These are phyloP conservation scores for Eupithecia abbreviata DNA, from an alignment of 2,888 invertebrate species.

Conservation along the genomic window DNA sequence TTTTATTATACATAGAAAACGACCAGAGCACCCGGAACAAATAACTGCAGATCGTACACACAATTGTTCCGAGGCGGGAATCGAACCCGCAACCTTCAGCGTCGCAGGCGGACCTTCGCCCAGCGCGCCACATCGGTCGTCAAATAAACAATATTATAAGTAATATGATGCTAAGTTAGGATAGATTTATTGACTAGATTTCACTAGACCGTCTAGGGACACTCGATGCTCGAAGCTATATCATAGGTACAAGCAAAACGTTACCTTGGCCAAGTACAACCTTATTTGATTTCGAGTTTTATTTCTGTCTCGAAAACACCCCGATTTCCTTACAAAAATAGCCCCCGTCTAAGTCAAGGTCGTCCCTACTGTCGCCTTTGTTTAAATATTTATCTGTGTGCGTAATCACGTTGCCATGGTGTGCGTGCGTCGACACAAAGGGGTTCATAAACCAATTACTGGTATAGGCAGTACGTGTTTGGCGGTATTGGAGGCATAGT, in stretches of 20 bases:
- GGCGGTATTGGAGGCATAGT: background rate
- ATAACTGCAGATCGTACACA: too few species aligned
- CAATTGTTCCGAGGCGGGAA: too few species aligned
- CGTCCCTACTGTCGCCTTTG: conserved; percentile 32
- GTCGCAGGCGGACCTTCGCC: too few species aligned
- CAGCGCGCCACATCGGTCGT: too few species aligned
- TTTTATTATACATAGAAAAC: too few species aligned
- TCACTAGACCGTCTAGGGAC: background rate
- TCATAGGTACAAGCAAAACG: background rate
- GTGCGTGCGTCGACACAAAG: conserved; percentile 40
- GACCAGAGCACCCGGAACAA: too few species aligned
- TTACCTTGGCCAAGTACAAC: background rate
- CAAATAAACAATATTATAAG: too few species aligned
- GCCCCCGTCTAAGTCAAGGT: conserved; percentile 40
- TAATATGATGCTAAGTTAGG: background rate
- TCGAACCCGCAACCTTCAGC: too few species aligned
- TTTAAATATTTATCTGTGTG: conserved; percentile 42
- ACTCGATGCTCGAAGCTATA: background rate
- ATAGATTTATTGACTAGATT: background rate
- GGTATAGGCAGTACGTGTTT: background rate
- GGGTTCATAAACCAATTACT: conserved; percentile 47
- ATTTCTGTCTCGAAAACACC: background rate
- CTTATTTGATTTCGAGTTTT: conserved; percentile 2
- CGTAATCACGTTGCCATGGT: conserved; percentile 34
- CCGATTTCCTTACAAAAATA: conserved; percentile 38